Percentiles rank a stretch among this genome's conserved stretches.
Conservation (phyloP, 2,113 vertebrate species). For the Hippotragus niger region DNA sequence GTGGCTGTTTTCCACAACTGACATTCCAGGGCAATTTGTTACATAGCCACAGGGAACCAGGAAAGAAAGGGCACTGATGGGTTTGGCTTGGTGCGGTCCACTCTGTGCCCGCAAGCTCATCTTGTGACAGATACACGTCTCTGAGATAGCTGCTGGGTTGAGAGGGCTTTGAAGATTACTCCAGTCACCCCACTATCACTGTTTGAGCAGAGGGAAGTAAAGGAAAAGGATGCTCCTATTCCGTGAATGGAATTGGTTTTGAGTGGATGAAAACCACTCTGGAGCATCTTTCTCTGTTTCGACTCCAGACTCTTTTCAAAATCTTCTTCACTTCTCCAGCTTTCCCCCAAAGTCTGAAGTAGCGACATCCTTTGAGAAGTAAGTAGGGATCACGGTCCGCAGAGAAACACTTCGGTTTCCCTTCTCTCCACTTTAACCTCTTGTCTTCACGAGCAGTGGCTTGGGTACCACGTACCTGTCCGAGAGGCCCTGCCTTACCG, state of each 20-base stretch:
- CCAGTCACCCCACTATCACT: background rate
- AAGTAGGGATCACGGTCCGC: background rate
- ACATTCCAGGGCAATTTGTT: background rate
- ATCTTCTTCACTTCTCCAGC: background rate
- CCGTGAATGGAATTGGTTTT: background rate
- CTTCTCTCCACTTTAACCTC: background rate
- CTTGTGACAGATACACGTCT: background rate
- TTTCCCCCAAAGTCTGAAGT: background rate
- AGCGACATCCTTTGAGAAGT: background rate
- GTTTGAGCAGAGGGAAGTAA: background rate
- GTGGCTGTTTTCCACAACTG: background rate
- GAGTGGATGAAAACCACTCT: background rate
- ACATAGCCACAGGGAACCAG: background rate
- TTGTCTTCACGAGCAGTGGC: background rate
- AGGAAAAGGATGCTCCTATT: accelerated
- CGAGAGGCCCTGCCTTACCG: background rate
- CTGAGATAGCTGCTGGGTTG: background rate
- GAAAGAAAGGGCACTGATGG: background rate
- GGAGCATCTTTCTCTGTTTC: background rate
- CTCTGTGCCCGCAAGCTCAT: background rate
- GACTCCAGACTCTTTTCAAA: background rate
- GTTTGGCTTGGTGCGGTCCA: background rate
- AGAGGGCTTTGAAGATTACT: background rate
- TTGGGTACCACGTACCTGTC: background rate
- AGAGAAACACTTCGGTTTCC: background rate